Evolutionary conservation across 2,113 vertebrate genomes (phyloP).

Genomic region (Vombatus ursinus): DNA sequence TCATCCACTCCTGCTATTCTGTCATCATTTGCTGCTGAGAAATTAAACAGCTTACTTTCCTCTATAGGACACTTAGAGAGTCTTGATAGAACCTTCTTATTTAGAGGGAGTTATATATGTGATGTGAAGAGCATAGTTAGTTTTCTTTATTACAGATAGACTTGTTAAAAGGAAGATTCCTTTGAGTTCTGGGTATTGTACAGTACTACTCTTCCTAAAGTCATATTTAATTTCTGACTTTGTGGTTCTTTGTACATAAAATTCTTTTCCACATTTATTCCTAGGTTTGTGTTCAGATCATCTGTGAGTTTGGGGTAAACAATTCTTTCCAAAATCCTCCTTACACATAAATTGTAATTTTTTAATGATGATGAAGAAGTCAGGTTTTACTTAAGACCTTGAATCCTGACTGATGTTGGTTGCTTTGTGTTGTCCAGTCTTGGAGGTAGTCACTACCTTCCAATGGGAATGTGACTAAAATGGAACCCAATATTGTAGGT

Average conservation of each 20-base stretch:
- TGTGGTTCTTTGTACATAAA: not conserved
- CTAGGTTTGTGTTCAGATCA: not conserved
- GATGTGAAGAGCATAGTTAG: not conserved
- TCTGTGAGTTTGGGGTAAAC: not conserved
- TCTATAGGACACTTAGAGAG: slow-evolving; percentile 10
- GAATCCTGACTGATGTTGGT: not conserved
- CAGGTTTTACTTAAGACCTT: not conserved
- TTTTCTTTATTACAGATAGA: not conserved
- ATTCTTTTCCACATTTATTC: not conserved
- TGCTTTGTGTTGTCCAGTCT: slow-evolving; percentile 3
- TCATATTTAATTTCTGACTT: slow-evolving; percentile 14
- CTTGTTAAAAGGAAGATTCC: slow-evolving; percentile 13
- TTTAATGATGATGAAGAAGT: not conserved
- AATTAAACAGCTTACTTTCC: not conserved
- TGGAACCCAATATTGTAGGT: not conserved
- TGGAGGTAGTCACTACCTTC: slow-evolving; percentile 23
- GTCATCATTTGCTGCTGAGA: slow-evolving; percentile 17
- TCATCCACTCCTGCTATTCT: not conserved
- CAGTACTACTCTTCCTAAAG: not conserved
- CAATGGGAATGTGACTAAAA: slow-evolving; percentile 14
- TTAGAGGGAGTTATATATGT: slow-evolving; percentile 21
- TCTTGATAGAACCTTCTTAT: slow-evolving; percentile 5
- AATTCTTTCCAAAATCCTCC: not conserved
- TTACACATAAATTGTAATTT: not conserved
- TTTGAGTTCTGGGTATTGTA: not conserved